phyloP scores from a whole-genome alignment of 2,888 invertebrate genomes.

The Drosophila aldrichi region DNA sequence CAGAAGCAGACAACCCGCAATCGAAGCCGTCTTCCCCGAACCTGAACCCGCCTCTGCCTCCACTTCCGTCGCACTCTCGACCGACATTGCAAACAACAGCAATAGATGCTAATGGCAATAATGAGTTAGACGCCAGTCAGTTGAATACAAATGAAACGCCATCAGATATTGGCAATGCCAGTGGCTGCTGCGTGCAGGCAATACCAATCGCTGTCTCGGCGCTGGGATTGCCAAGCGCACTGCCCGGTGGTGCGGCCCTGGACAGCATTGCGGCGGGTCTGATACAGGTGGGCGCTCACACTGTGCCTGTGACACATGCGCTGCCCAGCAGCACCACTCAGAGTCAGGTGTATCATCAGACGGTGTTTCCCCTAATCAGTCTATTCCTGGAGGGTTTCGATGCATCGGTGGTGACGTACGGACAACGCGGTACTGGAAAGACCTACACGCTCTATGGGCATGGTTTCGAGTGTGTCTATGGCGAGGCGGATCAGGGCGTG shows the following conservation, averaged over 20 bases:
- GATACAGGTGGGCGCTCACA: slow-evolving; percentile 83
- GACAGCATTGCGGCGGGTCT: slow-evolving; percentile 83
- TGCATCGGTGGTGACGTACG: slow-evolving; percentile 90
- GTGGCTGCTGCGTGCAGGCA: slow-evolving; percentile 76
- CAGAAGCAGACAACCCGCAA: slow-evolving; percentile 68
- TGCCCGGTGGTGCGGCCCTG: slow-evolving; percentile 56
- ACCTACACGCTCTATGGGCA: slow-evolving; percentile 91
- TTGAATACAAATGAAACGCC: slow-evolving; percentile 38
- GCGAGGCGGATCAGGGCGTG: slow-evolving; percentile 89
- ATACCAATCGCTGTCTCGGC: slow-evolving; percentile 79
- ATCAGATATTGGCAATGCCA: slow-evolving; percentile 3
- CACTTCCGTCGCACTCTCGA: not conserved
- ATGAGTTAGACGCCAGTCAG: slow-evolving; percentile 22
- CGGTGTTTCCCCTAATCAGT: slow-evolving; percentile 89
- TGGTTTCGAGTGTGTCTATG: slow-evolving; percentile 87
- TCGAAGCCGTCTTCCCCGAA: slow-evolving; percentile 24
- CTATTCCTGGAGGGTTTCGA: slow-evolving; percentile 91
- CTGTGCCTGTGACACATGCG: slow-evolving; percentile 87
- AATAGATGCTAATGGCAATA: slow-evolving; percentile 54
- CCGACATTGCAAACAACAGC: slow-evolving; percentile 5
- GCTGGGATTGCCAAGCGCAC: slow-evolving; percentile 79
- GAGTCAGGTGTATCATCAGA: slow-evolving; percentile 88
- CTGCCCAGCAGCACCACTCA: slow-evolving; percentile 88
- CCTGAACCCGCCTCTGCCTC: slow-evolving; percentile 1
- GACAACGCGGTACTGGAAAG: slow-evolving; percentile 89